Conservation (phyloP, 2,797 vertebrate genomes). For the Onychomys leucogaster region DNA sequence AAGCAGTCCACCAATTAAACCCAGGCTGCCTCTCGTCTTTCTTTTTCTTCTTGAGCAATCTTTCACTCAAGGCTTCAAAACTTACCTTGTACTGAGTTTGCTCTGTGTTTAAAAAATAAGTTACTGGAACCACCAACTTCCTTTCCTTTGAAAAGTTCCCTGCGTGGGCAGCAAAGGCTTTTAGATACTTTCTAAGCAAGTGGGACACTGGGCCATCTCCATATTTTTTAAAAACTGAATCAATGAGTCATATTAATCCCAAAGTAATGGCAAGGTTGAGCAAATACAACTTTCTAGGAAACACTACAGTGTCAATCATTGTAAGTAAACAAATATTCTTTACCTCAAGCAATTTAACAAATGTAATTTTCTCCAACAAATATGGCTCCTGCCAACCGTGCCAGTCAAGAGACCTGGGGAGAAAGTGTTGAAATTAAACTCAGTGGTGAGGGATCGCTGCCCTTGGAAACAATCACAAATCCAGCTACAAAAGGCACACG, state of each 20-base stretch:
- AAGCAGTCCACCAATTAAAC: not conserved
- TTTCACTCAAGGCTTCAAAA: not conserved
- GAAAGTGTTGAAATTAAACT: slow-evolving; percentile 27
- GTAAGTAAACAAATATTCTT: slow-evolving; percentile 37
- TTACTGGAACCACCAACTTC: not conserved
- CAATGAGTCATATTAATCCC: not conserved
- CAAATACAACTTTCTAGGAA: slow-evolving; percentile 20
- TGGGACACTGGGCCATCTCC: not conserved
- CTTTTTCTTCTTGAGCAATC: not conserved
- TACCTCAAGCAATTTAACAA: slow-evolving; percentile 28
- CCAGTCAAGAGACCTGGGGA: not conserved
- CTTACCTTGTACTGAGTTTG: not conserved
- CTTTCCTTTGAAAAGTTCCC: slow-evolving; percentile 18
- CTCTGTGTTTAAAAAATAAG: slow-evolving; percentile 41
- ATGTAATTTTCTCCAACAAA: slow-evolving; percentile 20
- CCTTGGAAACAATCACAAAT: slow-evolving; percentile 16
- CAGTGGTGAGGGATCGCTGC: not conserved
- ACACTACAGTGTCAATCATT: slow-evolving; percentile 11
- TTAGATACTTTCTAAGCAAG: not conserved
- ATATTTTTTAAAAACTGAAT: not conserved
- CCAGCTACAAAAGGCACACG: not conserved
- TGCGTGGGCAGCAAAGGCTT: not conserved
- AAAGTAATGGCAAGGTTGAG: not conserved
- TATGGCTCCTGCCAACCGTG: not conserved
- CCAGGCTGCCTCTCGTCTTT: not conserved